Evolutionary conservation across 2,888 invertebrate species (phyloP).

Genomic region (Dryobotodes eremita): DNA sequence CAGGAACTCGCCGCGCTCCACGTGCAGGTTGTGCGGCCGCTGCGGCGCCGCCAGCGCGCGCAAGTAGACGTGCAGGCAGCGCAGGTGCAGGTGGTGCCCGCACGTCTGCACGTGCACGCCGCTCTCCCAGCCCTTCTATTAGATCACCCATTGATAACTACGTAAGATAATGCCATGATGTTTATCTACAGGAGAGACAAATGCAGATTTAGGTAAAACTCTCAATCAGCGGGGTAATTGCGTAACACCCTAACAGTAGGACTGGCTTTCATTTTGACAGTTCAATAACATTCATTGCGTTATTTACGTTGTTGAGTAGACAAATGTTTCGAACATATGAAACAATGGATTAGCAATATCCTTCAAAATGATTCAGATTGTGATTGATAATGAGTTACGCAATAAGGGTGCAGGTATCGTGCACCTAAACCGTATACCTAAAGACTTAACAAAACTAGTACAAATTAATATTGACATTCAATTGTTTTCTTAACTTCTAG

Average conservation of each 20-base stretch:
- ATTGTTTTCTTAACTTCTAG: constrained; percentile 18
- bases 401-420: too few species aligned
- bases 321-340: too few species aligned
- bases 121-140: constrained; percentile 92
- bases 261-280: too few species aligned
- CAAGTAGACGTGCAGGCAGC: constrained; percentile 97
- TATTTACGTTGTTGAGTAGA: too few species aligned
- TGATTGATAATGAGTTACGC: too few species aligned
- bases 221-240: not conserved
- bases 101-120: constrained; percentile 98
- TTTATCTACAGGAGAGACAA: not conserved
- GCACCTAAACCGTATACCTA: not conserved
- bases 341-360: too few species aligned
- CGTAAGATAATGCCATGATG: too few species aligned
- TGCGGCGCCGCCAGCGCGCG: constrained; percentile 95
- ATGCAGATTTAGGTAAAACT: too few species aligned
- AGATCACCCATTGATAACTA: not conserved
- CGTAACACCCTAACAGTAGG: too few species aligned
- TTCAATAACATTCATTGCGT: too few species aligned
- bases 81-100: constrained; percentile 98
- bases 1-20: constrained; percentile 95
- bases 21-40: constrained; percentile 93
- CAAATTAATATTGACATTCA: constrained; percentile 2
- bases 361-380: too few species aligned
- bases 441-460: not conserved